Base-by-base conservation (phyloP, 2,797 vertebrate genomes). In the Eutrigla gurnardus region DNA sequence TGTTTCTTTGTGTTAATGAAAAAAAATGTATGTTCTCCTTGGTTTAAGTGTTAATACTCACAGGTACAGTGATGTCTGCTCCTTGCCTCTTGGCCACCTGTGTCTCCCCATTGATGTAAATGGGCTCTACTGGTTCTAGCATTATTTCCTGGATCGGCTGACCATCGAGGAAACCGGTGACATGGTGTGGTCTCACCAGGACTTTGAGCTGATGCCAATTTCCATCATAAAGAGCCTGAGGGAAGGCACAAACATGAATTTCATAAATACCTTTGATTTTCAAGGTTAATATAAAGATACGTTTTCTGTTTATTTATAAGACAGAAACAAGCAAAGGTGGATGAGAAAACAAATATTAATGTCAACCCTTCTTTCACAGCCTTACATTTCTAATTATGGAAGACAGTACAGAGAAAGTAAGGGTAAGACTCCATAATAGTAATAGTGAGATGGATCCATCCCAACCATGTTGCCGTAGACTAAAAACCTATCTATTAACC, bases 121-220 rank as follows among this genome's bases (percentile, higher is more conserved):
- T 95, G 49, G 95, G 92, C 46, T 94, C 90, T 62, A 84, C 88
- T 0, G 92, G 86, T 3, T 94, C 80, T 75, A 96, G 59, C 15
- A 4, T 25, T 5, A 66, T 46, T 50, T 92, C 91, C 65, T 90
- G 88, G 39, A 95, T 86, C 14, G 45, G 55, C 13, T 80, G 37
- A 50, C 94, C 94, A 4, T 96, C 95, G 4, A 96, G 87, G 76
- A 93, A 96, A 80, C 89, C 49, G 35, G 78, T 68, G 13, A 94
- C 88, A 18, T 81, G 84, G 5, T 11, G 78, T 8, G 90, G 91
- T 52, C 90, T 87, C 43, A 96, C 92, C 47, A 95, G 76, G 37
- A 96, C 73, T 86, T 95, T 96, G 73, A 96, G 85, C 85, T 96
- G 96, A 82, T 96, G 96, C 95, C 95, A 96, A 55, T 87, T 86